phyloP scores from a whole-genome alignment of 2,113 vertebrate genomes.

The Clarias macrocephalus region DNA sequence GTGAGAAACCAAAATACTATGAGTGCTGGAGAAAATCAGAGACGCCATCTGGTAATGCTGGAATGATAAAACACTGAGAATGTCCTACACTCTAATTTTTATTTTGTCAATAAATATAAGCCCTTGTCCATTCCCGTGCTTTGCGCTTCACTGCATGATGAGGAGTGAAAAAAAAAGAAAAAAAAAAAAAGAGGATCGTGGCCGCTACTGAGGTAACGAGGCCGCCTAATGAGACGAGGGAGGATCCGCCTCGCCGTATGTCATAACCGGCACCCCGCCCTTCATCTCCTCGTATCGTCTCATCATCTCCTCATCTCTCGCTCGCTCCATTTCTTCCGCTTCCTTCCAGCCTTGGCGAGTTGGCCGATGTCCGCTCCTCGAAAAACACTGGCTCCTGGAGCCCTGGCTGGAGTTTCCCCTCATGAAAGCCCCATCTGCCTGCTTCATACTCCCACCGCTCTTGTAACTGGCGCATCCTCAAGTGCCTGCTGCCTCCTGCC shows the following conservation, averaged over 20 bases:
- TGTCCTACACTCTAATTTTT: neutral
- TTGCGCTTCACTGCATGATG: neutral
- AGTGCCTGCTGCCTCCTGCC: slow-evolving; percentile 57
- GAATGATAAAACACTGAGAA: neutral
- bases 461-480: slow-evolving; percentile 54
- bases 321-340: slow-evolving; percentile 9
- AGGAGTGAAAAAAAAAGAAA: neutral
- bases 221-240: slow-evolving; percentile 49
- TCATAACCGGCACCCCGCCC: slow-evolving; percentile 35
- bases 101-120: slow-evolving; percentile 7
- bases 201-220: slow-evolving; percentile 46
- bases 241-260: slow-evolving; percentile 50
- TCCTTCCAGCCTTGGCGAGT: slow-evolving; percentile 16
- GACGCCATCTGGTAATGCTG: slow-evolving; percentile 40
- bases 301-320: slow-evolving; percentile 16
- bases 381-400: slow-evolving; percentile 35
- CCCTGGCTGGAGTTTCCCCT: slow-evolving; percentile 44
- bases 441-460: slow-evolving; percentile 47
- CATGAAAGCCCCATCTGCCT: slow-evolving; percentile 59
- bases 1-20: slow-evolving; percentile 1
- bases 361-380: slow-evolving; percentile 16
- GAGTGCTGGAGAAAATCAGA: slow-evolving; percentile 24
- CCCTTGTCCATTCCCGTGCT: slow-evolving; percentile 3
- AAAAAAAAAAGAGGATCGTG: neutral
- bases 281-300: slow-evolving; percentile 20